phyloP scores from a whole-genome alignment of 2,113 vertebrate species.

The Aldabrachelys gigantea region DNA sequence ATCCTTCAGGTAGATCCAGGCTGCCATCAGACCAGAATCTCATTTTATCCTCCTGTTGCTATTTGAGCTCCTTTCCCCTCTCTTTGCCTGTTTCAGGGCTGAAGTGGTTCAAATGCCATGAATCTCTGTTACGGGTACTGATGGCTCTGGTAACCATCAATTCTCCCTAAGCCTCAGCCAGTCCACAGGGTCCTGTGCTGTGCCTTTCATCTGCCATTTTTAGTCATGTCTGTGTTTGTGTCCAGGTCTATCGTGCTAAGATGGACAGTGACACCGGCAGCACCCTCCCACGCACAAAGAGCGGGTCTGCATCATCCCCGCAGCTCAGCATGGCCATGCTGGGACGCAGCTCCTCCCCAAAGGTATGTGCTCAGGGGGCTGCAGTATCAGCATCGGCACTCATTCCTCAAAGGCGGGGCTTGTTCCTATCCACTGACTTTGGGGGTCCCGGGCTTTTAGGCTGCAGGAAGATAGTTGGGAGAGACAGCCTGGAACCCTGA shows the following conservation, averaged over 20 bases:
- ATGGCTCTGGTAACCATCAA: not conserved
- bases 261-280: constrained; percentile 79
- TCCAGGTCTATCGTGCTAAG: constrained; percentile 88
- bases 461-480: not conserved
- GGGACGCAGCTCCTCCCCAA: constrained; percentile 85
- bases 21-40: not conserved
- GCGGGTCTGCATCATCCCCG: constrained; percentile 73
- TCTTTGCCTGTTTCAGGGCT: not conserved
- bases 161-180: accelerated
- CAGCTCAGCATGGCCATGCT: constrained; percentile 79
- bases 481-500: not conserved
- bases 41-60: not conserved
- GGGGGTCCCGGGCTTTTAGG: not conserved
- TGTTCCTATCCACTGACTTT: not conserved
- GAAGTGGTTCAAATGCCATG: not conserved
- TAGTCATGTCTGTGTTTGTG: not conserved
- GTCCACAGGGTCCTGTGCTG: not conserved
- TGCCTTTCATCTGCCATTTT: accelerated
- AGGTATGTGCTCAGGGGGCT: constrained; percentile 74
- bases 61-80: not conserved
- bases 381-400: not conserved
- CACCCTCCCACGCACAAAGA: constrained; percentile 72
- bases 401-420: not conserved
- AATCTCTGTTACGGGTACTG: not conserved
- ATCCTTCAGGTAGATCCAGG: not conserved